These are phyloP conservation scores for Trichechus manatus DNA, from an alignment of 2,113 vertebrate genomes.

Conservation along the genomic window DNA sequence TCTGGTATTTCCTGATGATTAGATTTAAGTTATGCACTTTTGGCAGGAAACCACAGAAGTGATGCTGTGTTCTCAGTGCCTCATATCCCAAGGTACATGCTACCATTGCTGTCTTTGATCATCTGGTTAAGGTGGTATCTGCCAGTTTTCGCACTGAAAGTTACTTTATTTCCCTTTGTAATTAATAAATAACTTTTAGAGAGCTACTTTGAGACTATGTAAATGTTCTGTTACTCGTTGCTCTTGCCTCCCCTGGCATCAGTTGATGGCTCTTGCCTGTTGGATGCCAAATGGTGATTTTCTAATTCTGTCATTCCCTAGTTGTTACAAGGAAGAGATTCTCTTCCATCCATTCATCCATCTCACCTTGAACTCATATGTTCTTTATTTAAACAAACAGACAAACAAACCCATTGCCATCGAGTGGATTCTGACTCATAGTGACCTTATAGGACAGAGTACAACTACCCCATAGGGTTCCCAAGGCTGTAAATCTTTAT, in stretches of 20 bases:
- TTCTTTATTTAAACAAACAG: no score
- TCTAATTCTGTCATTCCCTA: neutral
- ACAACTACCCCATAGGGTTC: no score
- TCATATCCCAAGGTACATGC: neutral
- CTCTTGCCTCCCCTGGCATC: neutral
- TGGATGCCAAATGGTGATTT: neutral
- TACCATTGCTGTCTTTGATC: neutral
- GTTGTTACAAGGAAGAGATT: no score
- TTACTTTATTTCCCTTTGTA: neutral
- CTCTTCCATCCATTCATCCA: no score
- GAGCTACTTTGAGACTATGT: neutral
- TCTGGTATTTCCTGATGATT: neutral
- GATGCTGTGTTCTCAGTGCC: neutral
- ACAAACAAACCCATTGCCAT: no score
- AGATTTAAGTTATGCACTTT: neutral
- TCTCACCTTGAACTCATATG: no score
- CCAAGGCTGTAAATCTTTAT: no score
- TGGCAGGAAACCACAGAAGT: neutral
- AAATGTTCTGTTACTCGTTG: neutral
- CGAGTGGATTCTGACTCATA: no score
- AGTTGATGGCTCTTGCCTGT: neutral
- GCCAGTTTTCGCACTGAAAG: neutral
- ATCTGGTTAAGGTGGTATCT: neutral
- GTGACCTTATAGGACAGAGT: no score
- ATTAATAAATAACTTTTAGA: neutral